These are phyloP conservation scores for Rutpela maculata DNA, from an alignment of 2,888 invertebrate genomes.

Conservation along the genomic window DNA sequence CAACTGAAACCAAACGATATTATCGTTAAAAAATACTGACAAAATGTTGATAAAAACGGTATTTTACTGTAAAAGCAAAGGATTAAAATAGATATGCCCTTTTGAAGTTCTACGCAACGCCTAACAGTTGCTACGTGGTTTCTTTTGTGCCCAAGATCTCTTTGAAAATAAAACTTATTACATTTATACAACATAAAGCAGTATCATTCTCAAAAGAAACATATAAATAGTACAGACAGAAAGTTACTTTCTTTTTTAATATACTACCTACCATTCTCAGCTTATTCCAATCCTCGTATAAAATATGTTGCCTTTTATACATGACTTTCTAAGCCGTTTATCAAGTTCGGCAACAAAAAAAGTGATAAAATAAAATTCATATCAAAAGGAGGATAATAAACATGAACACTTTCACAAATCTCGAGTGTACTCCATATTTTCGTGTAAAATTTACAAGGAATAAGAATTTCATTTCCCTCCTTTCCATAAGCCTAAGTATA, in stretches of 20 bases:
- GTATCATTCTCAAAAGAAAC: not conserved
- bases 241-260: not conserved
- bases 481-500: slow-evolving; percentile 18
- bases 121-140: no score
- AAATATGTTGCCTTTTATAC: slow-evolving; percentile 4
- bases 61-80: no score
- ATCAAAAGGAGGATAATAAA: slow-evolving; percentile 13
- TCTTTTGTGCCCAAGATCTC: no score
- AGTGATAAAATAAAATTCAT: slow-evolving; percentile 3
- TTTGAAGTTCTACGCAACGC: no score
- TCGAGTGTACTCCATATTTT: slow-evolving; percentile 9
- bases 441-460: slow-evolving; percentile 15
- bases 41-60: no score
- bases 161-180: not conserved
- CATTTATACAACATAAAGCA: not conserved
- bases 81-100: no score
- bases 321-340: slow-evolving; percentile 1
- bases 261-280: slow-evolving; percentile 11
- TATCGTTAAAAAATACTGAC: no score
- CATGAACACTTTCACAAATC: slow-evolving; percentile 14
- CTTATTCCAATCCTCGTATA: not conserved
- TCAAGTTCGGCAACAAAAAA: slow-evolving; percentile 8
- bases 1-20: no score
- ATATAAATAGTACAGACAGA: not conserved
- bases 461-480: slow-evolving; percentile 18